Evolutionary conservation across 2,888 invertebrate genomes (phyloP).

Genomic region (Archaeoteleia sp.): DNA sequence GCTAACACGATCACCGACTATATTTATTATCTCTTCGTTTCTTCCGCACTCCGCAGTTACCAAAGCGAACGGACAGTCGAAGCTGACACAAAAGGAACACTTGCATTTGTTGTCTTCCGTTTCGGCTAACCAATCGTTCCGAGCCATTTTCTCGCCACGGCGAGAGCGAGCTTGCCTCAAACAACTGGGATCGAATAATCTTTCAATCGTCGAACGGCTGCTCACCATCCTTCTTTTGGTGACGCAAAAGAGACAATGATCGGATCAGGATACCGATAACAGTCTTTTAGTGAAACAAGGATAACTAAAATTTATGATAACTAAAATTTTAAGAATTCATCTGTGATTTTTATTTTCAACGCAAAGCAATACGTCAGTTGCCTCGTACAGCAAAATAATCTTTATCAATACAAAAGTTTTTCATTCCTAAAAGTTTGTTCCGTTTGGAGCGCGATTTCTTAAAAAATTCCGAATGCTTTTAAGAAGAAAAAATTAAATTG

Average conservation of each 20-base stretch:
- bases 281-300: too few relatives aligned
- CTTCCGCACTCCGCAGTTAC: slow-evolving; percentile 14
- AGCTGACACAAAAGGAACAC: slow-evolving; percentile 24
- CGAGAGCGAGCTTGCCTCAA: too few relatives aligned
- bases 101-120: slow-evolving; percentile 34
- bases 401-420: too few relatives aligned
- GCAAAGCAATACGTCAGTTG: too few relatives aligned
- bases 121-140: slow-evolving; percentile 15
- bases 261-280: too few relatives aligned
- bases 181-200: slow-evolving; percentile 30
- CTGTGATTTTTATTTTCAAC: too few relatives aligned
- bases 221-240: background rate
- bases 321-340: too few relatives aligned
- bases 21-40: slow-evolving; percentile 28
- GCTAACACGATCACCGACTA: slow-evolving; percentile 31
- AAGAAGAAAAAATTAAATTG: slow-evolving; percentile 15
- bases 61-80: slow-evolving; percentile 13
- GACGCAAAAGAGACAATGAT: too few relatives aligned
- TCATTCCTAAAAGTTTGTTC: slow-evolving; percentile 1
- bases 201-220: slow-evolving; percentile 25
- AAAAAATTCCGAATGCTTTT: slow-evolving; percentile 1
- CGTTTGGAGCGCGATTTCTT: slow-evolving; percentile 10
- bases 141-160: slow-evolving; percentile 27
- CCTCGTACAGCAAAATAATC: too few relatives aligned
- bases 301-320: too few relatives aligned